Percentiles rank a stretch among this genome's conserved stretches.
Conservation (phyloP, 2,113 vertebrate species). For the Chunga burmeisteri region DNA sequence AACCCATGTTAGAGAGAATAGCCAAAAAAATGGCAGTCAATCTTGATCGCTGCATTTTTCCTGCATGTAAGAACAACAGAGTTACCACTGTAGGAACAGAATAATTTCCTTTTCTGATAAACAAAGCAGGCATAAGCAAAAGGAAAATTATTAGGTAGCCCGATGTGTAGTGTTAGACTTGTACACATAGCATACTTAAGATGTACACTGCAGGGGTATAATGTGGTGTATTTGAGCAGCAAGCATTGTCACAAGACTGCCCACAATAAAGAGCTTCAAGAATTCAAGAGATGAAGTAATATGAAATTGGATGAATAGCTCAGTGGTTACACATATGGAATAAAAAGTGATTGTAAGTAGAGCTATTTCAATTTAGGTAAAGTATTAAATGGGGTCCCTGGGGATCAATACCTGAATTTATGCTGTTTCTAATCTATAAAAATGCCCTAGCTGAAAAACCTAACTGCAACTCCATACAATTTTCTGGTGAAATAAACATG, state of each 20-base stretch:
- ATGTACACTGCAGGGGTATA: neutral
- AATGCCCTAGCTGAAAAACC: constrained; percentile 29
- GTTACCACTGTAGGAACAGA: neutral
- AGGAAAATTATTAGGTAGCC: neutral
- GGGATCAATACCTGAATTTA: constrained; percentile 54
- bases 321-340: constrained; percentile 34
- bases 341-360: constrained; percentile 41
- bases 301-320: constrained; percentile 47
- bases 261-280: neutral
- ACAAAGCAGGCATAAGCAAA: neutral
- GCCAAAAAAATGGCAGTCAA: neutral
- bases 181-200: neutral
- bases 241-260: constrained; percentile 13
- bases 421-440: constrained; percentile 52
- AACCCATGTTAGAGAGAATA: neutral
- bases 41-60: neutral
- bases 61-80: neutral
- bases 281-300: constrained; percentile 5
- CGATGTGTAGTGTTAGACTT: neutral
- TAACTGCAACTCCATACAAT: constrained; percentile 3
- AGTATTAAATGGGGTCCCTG: constrained; percentile 47
- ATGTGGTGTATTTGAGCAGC: constrained; percentile 1
- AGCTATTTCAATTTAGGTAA: constrained; percentile 55
- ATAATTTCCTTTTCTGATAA: neutral
- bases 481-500: constrained; percentile 46